Evolutionary conservation across 1,140 invertebrate species (phyloP), one percentile per base, ranked within the genome.

Genomic region (Patella vulgata): DNA sequence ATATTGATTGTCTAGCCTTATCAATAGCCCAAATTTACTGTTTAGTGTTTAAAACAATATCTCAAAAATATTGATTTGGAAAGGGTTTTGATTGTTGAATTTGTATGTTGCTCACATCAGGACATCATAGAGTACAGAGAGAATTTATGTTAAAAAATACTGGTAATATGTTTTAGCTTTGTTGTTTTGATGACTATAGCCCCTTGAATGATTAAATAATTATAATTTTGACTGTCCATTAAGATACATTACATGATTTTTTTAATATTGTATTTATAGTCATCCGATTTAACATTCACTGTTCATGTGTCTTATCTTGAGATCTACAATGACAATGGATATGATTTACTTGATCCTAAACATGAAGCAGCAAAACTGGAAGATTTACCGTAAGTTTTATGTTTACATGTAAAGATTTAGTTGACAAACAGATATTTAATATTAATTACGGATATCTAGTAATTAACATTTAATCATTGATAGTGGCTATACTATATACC

Each of bases 261-360:
- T n/a, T n/a, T n/a, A n/a, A n/a, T n/a, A n/a, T n/a, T n/a, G n/a
- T n/a, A n/a, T n/a, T n/a, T 36, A 14, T 63, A 85, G 83, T 75
- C 75, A 64, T 68, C 76, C 28, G 79, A 82, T 12, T 67, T 70
- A 47, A 66, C 72, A 31, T 83, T 71, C 60, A 78, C 81, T 27
- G 66, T 77, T 28, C 76, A 82, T 59, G 74, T 86, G 23, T 85
- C 84, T 1, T 86, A 86, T 66, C 66, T 86, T 51, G 84, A 86
- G 64, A 84, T 86, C 48, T 86, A 86, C 68, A 86, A 86, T 80
- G 83, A 86, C 25, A 77, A 58, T 71, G 88, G 88, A 6, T 89
- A 89, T 75, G 89, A 91, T 77, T 73, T 90, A 39, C 81, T 90
- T 5, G 86, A 88, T 77, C 83, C 87, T 33, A 86, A 86, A 74